Percentiles rank a stretch among this genome's conserved stretches.
phyloP scores from a whole-genome alignment of 2,797 vertebrate species.

The Spinibarbus caldwelli region DNA sequence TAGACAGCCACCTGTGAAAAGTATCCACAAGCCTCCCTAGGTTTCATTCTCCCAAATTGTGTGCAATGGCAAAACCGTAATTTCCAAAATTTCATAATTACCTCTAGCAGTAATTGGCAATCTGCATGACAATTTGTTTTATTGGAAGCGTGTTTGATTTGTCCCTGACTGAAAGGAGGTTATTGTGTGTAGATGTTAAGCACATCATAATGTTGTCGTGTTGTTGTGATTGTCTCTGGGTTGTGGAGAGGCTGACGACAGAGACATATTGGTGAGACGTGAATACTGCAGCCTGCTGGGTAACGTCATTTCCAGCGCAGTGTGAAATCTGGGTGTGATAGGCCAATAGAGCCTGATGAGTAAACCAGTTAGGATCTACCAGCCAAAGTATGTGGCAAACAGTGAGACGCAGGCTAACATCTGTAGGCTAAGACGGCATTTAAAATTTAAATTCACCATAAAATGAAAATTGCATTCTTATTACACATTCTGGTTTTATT shows the following conservation, averaged over 20 bases:
- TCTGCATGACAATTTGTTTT: conserved; percentile 5
- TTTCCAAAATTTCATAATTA: conserved; percentile 15
- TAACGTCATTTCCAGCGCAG: conserved; percentile 41
- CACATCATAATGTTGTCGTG: conserved; percentile 5
- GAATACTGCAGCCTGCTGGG: conserved; percentile 26
- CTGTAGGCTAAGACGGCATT: not conserved
- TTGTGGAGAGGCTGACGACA: conserved; percentile 5
- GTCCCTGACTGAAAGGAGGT: not conserved
- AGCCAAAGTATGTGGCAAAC: not conserved
- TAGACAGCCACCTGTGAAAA: conserved; percentile 8
- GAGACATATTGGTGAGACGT: conserved; percentile 4
- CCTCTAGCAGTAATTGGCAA: conserved; percentile 16
- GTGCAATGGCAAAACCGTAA: not conserved
- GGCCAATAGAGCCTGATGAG: conserved; percentile 33
- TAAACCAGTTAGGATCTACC: conserved; percentile 12
- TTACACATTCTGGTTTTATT: not conserved
- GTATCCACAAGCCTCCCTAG: not conserved
- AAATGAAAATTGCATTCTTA: conserved; percentile 1
- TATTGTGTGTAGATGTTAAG: conserved; percentile 1
- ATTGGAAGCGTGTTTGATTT: conserved; percentile 9
- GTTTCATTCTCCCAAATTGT: not conserved
- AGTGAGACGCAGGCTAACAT: not conserved
- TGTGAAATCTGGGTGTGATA: conserved; percentile 41
- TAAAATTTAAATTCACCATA: not conserved
- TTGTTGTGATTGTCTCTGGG: conserved; percentile 4